Base-by-base conservation (phyloP, 1,140 invertebrate genomes). In the Popillia japonica region DNA sequence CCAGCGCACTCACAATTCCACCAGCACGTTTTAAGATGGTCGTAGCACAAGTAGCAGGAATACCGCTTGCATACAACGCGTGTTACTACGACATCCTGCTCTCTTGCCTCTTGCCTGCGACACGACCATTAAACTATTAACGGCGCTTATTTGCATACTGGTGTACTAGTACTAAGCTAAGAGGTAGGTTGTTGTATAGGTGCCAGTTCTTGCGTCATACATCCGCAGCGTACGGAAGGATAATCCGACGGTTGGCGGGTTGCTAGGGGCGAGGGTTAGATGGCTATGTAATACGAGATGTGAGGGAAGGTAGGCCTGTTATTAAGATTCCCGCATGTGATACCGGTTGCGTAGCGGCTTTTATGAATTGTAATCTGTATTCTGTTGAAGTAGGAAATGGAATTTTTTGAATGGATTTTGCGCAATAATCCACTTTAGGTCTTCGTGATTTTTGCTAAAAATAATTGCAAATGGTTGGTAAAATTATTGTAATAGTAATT, bases 81-180 rank as follows among this genome's bases (percentile, higher is more conserved):
- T 14, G 42, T 14, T 14, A 7, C 42, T 44, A 14, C 42, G 42
- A 9, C 42, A 44, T 34, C 42, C 42, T 14, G 14, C 14, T 17
- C 48, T 55, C 6, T 17, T n/a, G 14, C 48, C 14, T 17, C 48
- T 55, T 17, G 48, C 48, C 17, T n/a, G 14, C 17, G 48, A 55
- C 48, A n/a, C 11, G 48, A 55, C 48, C 48, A 55, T 55, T 55
- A 55, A 55, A 55, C 48, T 55, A 55, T 55, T 55, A 55, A 55
- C 14, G 48, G 17, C 14, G 48, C 48, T 55, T 55, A 55, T 55
- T 55, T 55, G 48, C 48, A 55, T 55, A 55, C 48, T 3, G 14
- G 17, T n/a, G 48, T 55, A 55, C 14, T 55, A 55, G 48, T 55
- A 34, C 27, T 34, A 34, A 34, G 27, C 27, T 34, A 34, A 14